Percentiles rank a stretch among this genome's conserved stretches.
Conservation (phyloP, 2,797 vertebrate species). For the Cyclopterus lumpus region DNA sequence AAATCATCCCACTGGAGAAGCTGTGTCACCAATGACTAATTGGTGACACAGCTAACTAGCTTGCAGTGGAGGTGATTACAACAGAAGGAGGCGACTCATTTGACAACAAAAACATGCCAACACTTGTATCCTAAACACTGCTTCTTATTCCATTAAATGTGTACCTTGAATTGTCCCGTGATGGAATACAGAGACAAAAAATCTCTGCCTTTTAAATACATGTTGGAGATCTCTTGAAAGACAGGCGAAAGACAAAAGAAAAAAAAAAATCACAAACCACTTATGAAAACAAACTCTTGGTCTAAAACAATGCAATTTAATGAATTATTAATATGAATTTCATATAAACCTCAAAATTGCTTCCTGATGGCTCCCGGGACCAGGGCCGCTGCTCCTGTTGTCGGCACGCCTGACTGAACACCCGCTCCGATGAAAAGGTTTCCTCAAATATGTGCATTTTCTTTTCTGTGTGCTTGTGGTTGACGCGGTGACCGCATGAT, state of each 20-base stretch:
- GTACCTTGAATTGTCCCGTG: not conserved
- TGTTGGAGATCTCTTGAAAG: conserved; percentile 12
- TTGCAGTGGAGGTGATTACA: not conserved
- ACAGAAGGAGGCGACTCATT: not conserved
- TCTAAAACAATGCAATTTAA: conserved; percentile 51
- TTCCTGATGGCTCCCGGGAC: conserved; percentile 61
- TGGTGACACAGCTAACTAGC: not conserved
- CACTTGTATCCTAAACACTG: not conserved
- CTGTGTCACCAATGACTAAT: not conserved
- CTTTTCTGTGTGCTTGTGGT: conserved; percentile 22
- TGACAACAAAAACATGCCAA: not conserved
- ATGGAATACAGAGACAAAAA: not conserved
- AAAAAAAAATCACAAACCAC: conserved; percentile 20
- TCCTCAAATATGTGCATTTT: conserved; percentile 20
- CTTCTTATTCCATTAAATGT: not conserved
- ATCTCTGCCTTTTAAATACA: conserved; percentile 25
- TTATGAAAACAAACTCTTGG: conserved; percentile 50
- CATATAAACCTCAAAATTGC: conserved; percentile 58
- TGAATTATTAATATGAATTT: conserved; percentile 71
- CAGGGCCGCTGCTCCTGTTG: conserved; percentile 45
- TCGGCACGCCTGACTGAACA: conserved; percentile 62
- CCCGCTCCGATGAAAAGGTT: conserved; percentile 42
- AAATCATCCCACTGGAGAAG: conserved; percentile 2
- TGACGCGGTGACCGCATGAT: conserved; percentile 17
- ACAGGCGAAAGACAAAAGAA: not conserved